Percentiles rank a stretch among this genome's conserved stretches.
Evolutionary conservation across 2,797 vertebrate genomes (phyloP).

Genomic region (Eremophila alpestris): DNA sequence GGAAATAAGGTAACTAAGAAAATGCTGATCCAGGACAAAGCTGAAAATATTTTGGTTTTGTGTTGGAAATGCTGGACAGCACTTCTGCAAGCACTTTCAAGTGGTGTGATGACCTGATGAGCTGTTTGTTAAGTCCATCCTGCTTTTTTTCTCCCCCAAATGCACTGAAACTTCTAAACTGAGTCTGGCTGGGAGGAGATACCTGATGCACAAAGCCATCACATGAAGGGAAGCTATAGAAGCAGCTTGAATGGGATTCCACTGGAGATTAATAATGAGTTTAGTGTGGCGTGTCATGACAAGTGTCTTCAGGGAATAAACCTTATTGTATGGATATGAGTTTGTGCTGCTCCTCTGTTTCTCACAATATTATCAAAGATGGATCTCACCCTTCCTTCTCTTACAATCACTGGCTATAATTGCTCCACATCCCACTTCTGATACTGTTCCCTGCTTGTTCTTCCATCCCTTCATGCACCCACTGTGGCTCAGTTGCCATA

Average conservation of each 20-base stretch:
- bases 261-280: not conserved
- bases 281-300: not conserved
- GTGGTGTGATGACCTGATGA: not conserved
- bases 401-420: not conserved
- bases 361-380: not conserved
- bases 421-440: not conserved
- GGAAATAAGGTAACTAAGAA: not conserved
- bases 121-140: not conserved
- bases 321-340: no score
- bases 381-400: not conserved
- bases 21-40: not conserved
- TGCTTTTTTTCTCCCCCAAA: not conserved
- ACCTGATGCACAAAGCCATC: rapidly evolving
- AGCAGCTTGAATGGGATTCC: not conserved
- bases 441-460: not conserved
- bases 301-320: not conserved
- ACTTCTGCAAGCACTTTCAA: not conserved
- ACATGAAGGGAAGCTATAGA: not conserved
- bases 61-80: not conserved
- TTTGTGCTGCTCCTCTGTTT: not conserved
- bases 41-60: not conserved
- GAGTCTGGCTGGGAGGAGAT: not conserved
- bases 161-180: not conserved
- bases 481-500: rapidly evolving
- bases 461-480: not conserved